Percentiles rank a stretch among this genome's conserved stretches.
Evolutionary conservation across 2,888 invertebrate genomes (phyloP).

Genomic region (Scaptomyza cyrtandrae): DNA sequence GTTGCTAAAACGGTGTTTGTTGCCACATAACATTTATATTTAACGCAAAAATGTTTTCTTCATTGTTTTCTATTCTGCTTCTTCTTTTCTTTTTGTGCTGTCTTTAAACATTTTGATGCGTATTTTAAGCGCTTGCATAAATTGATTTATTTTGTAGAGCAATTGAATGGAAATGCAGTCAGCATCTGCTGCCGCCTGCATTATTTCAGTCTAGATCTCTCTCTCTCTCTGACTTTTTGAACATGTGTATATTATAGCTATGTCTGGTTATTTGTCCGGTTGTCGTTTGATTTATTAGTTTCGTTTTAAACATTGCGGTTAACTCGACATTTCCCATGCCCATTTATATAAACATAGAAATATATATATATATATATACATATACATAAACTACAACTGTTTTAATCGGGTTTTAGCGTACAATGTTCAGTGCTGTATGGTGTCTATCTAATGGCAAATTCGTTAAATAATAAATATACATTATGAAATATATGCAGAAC

Average conservation of each 20-base stretch:
- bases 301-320: conserved; percentile 73
- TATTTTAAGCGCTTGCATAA: conserved; percentile 68
- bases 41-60: conserved; percentile 19
- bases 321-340: conserved; percentile 33
- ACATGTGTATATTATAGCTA: not conserved
- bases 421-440: conserved; percentile 2
- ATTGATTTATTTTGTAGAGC: conserved; percentile 63
- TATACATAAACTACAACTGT: conserved; percentile 10
- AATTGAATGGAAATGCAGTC: conserved; percentile 24
- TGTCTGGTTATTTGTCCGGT: conserved; percentile 61
- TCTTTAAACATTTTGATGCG: conserved; percentile 44
- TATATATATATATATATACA: not conserved
- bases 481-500: conserved; percentile 70
- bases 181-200: conserved; percentile 36
- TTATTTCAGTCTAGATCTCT: conserved; percentile 1
- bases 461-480: conserved; percentile 77
- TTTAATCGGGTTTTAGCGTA: conserved; percentile 11
- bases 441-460: conserved; percentile 59
- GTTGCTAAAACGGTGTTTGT: conserved; percentile 41
- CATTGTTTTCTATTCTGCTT: not conserved
- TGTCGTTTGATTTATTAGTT: conserved; percentile 72
- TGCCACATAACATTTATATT: conserved; percentile 44
- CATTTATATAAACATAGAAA: not conserved
- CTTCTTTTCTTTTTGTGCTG: conserved; percentile 5
- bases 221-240: not conserved